Conservation (phyloP, 2,113 vertebrate species). For the Castor canadensis region DNA sequence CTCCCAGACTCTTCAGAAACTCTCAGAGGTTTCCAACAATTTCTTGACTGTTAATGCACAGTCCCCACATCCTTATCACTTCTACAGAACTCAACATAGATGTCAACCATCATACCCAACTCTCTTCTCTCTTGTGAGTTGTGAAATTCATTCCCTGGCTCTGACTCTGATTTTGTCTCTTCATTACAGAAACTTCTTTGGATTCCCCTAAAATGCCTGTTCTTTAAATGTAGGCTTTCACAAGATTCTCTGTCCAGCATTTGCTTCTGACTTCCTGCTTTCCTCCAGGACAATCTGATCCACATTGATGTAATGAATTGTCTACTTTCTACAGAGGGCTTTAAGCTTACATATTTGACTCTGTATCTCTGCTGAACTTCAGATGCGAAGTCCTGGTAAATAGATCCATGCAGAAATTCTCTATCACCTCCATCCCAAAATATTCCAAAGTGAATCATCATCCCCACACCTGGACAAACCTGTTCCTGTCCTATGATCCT, state of each 20-base stretch:
- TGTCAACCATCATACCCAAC: not conserved
- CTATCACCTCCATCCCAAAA: not conserved
- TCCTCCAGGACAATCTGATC: not conserved
- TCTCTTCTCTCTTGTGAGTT: not conserved
- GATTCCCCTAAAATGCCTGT: not conserved
- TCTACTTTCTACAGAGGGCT: not conserved
- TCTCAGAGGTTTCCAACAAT: not conserved
- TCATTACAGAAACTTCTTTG: not conserved
- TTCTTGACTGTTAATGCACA: not conserved
- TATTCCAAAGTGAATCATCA: not conserved
- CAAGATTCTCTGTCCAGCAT: not conserved
- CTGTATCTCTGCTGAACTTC: not conserved
- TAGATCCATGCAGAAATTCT: not conserved
- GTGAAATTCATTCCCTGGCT: not conserved
- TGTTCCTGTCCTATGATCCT: not conserved
- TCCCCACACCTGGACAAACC: not conserved
- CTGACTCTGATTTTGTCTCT: not conserved
- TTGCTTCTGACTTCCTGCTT: not conserved
- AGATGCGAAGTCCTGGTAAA: not conserved
- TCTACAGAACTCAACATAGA: not conserved
- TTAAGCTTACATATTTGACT: not conserved
- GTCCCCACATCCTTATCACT: not conserved
- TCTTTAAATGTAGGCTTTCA: not conserved
- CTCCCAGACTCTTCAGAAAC: not conserved
- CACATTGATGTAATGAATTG: not conserved